Evolutionary conservation across 2,797 vertebrate genomes (phyloP).

Genomic region (Pachyuromys duprasi): DNA sequence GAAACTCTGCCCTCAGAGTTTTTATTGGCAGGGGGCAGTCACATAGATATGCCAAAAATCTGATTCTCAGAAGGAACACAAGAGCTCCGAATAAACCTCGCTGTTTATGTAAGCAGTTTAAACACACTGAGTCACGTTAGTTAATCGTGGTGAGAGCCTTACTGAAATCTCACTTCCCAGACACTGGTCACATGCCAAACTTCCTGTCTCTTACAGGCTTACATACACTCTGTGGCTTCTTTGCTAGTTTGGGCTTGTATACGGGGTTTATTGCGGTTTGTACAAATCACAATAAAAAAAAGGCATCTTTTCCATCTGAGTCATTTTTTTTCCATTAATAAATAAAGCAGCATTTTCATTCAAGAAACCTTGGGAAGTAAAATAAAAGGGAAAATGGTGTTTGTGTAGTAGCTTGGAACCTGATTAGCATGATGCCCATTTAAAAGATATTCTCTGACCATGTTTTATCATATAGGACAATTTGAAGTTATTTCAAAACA

Average conservation of each 20-base stretch:
- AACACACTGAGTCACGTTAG: not conserved
- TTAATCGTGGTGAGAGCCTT: not conserved
- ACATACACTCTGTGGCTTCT: not conserved
- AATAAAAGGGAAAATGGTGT: not conserved
- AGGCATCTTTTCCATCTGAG: constrained; percentile 21
- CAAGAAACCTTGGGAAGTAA: constrained; percentile 31
- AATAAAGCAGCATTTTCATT: constrained; percentile 46
- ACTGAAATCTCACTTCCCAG: not conserved
- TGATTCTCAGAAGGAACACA: not conserved
- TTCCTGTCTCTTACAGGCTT: not conserved
- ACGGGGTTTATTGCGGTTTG: not conserved
- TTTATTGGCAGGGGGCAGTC: not conserved
- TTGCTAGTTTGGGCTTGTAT: not conserved
- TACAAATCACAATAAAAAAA: not conserved
- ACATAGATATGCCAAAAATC: not conserved
- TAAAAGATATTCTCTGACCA: constrained; percentile 32
- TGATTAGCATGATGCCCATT: not conserved
- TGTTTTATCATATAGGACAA: not conserved
- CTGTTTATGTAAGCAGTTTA: constrained; percentile 30
- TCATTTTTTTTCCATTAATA: not conserved
- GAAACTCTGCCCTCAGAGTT: not conserved
- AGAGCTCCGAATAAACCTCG: not conserved
- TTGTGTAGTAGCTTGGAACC: not conserved
- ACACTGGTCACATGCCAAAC: not conserved
- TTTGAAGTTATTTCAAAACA: not conserved